Evolutionary conservation across 1,140 invertebrate genomes (phyloP), one percentile per base, ranked within the genome.

Genomic region (Theocolax elegans): DNA sequence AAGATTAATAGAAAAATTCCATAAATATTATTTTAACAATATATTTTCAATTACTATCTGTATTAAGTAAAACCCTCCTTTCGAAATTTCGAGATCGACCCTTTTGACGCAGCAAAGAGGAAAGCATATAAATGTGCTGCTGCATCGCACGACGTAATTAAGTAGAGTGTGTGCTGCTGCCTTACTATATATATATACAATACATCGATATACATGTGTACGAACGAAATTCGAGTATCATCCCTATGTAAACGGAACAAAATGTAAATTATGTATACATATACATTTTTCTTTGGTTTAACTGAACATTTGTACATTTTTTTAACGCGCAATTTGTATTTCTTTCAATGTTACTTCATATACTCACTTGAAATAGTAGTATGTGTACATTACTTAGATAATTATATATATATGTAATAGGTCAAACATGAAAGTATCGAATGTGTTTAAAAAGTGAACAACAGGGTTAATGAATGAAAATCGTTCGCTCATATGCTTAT

Each of bases 111-210:
- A 23, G 13, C 27, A 10, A 1, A 46, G 53, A 56, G 27, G 29
- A 56, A 56, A 56, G n/a, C 38, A 25, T 19, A 29, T 25, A 49
- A 49, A 49, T 21, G 59, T 15, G 58, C 1, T 19, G 31, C 21
- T 15, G n/a, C 58, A 60, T 12, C 19, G 44, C 27, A 38, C 15
- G 27, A 38, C 19, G 42, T 51, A 51, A 64, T 64, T 38, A 38
- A 63, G 29, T 51, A 51, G 31, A 64, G 60, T 64, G 27, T 64
- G n/a, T n/a, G n/a, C n/a, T n/a, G 13, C 21, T 10, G 25, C 27
- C 25, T 42, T 31, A 62, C 46, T 62, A 38, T 40, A n/a, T n/a
- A n/a, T n/a, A n/a, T n/a, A 35, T 35, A 17, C 42, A 27, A 15
- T n/a, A 7, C 27, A 19, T 49, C 23, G 15, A 21, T 49, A 40